phyloP scores from a whole-genome alignment of 2,797 vertebrate species.

The Lepidocolaptes lacrymiger region DNA sequence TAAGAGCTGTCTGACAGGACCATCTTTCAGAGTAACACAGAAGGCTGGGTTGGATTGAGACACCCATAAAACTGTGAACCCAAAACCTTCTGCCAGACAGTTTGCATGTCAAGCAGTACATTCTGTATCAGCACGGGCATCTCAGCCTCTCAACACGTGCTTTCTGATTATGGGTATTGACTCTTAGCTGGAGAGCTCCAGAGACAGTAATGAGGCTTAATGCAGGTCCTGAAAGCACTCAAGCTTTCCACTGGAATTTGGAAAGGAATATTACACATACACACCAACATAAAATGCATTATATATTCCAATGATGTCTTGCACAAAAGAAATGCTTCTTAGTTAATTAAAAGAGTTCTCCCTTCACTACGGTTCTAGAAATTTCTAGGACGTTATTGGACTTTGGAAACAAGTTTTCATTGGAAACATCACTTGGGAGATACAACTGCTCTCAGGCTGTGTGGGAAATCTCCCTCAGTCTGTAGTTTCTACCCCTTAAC shows the following conservation, averaged over 20 bases:
- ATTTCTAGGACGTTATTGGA: not conserved
- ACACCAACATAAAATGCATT: not conserved
- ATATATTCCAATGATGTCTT: not conserved
- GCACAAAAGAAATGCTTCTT: not conserved
- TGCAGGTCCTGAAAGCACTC: not conserved
- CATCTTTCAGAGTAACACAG: not conserved
- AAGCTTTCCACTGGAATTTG: not conserved
- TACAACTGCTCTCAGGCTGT: not conserved
- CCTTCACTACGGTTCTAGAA: not conserved
- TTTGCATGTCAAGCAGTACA: not conserved
- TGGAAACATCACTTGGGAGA: not conserved
- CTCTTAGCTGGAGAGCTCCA: not conserved
- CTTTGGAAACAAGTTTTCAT: not conserved
- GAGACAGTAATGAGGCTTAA: not conserved
- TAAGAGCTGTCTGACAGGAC: not conserved
- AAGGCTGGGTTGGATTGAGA: not conserved
- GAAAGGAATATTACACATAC: not conserved
- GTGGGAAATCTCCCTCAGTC: not conserved
- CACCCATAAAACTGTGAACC: not conserved
- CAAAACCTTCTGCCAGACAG: not conserved
- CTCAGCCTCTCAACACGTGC: not conserved
- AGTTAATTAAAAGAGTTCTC: not conserved
- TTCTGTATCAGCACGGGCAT: accelerated
- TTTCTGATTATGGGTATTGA: not conserved
- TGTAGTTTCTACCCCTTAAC: not conserved